These are phyloP conservation scores for Oegoconia quadripuncta DNA, from an alignment of 2,888 invertebrate genomes.

Conservation along the genomic window DNA sequence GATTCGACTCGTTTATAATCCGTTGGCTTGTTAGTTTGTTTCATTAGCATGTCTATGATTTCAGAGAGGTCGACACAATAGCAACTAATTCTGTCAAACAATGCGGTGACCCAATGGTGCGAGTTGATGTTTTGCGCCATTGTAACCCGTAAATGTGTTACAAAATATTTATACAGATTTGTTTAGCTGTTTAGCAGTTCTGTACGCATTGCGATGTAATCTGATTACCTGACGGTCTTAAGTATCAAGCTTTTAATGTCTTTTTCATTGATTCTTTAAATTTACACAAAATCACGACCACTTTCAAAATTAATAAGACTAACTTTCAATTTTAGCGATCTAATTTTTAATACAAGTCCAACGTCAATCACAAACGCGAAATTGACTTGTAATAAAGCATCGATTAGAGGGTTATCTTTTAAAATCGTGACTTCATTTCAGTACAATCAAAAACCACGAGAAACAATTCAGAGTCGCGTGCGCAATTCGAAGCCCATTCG, in stretches of 20 bases:
- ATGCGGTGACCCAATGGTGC: constrained; percentile 41
- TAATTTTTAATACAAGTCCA: no score
- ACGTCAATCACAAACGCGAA: no score
- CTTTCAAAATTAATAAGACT: no score
- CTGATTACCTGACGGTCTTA: neutral
- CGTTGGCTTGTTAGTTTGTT: constrained; percentile 2
- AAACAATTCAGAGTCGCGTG: constrained; percentile 34
- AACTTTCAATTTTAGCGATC: no score
- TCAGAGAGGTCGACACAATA: constrained; percentile 22
- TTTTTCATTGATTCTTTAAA: neutral
- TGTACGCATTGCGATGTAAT: constrained; percentile 17
- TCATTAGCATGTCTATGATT: constrained; percentile 12
- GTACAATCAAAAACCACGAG: constrained; percentile 6
- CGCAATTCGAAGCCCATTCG: constrained; percentile 46
- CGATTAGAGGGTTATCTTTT: neutral
- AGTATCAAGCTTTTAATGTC: neutral
- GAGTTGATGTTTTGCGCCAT: constrained; percentile 42
- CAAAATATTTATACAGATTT: constrained; percentile 45
- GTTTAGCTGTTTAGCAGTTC: constrained; percentile 31
- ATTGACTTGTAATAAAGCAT: neutral
- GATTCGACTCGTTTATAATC: constrained; percentile 4
- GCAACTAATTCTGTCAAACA: constrained; percentile 34
- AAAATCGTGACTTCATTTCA: neutral
- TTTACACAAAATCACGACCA: no score
- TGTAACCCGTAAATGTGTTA: constrained; percentile 43